Evolutionary conservation across 2,888 invertebrate genomes (phyloP), one percentile per base, ranked within the genome.

Genomic region (Coenonympha glycerion): DNA sequence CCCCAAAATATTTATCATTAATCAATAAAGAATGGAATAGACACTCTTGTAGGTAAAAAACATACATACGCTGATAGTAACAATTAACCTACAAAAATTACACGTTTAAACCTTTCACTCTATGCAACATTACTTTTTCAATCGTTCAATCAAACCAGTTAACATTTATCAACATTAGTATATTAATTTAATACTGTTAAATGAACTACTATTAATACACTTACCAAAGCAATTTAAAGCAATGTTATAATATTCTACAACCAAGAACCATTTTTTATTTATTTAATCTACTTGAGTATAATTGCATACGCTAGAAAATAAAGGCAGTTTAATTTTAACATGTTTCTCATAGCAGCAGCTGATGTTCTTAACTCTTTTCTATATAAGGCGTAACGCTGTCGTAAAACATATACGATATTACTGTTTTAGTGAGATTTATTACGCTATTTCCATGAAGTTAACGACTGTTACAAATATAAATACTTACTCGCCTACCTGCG

Each of bases 51-150:
- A n/a, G n/a, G n/a, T n/a, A n/a, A n/a, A n/a, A n/a, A n/a, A n/a
- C n/a, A n/a, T n/a, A n/a, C n/a, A n/a, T n/a, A n/a, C n/a, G n/a
- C n/a, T n/a, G n/a, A n/a, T n/a, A n/a, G n/a, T n/a, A n/a, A n/a
- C n/a, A n/a, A n/a, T n/a, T n/a, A n/a, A n/a, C n/a, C n/a, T 45
- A 26, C n/a, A 13, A 22, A 24, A 9, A 47, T 40, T 47, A 21
- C 6, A 37, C 11, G 16, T 8, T 16, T n/a, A n/a, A n/a, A 34
- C 33, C 33, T 34, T 34, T 34, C 33, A 34, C 18, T 34, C 4
- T 18, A 34, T 1, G 18, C 33, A 6, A 6, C 33, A 16, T 9
- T 13, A 15, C 16, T 37, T 37, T 21, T 6, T 36, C 36, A n/a
- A 37, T 37, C 37, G 37, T 21, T 40, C 19, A 42, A 42, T 26